Base-by-base conservation (phyloP, 2,888 invertebrate genomes). In the Copidosoma aretas region DNA sequence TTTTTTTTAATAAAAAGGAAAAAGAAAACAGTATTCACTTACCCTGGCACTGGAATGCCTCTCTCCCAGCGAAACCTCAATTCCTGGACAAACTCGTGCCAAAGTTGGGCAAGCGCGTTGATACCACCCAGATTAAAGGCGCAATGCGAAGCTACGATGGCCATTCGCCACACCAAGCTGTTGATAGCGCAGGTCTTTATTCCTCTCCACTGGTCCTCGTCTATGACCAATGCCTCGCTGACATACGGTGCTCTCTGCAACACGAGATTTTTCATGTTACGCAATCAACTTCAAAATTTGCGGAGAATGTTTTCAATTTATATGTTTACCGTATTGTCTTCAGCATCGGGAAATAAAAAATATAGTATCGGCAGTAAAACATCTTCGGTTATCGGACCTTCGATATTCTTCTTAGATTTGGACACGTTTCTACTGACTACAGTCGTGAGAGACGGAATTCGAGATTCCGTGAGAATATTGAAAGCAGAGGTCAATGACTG, bases 71-170 rank as follows among this genome's bases (percentile, higher is more conserved):
- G 87, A 79, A 92, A 93, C 72, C 97, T 89, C 81, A 98, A 88
- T 82, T 97, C 95, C 76, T 95, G 91, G 0, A 93, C 89, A 80
- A 98, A 93, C 81, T 97, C 96, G 77, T 94, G 93, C 98, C 98
- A 98, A 17, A 98, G 82, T 79, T 97, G 95, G 0, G 94, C 93
- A 64, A 96, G 87, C 60, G 92, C 91, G 58, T 84, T 84, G 0
- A 90, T 86, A 8, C 94, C 90, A 1, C 94, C 94, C 22, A 93
- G 89, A 51, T 90, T 91, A 73, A 91, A 89, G 62, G 91, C 86
- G 57, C 92, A 88, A 68, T 92, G 91, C 22, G 91, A 91, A 73
- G 92, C 87, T 39, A 92, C 87, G 32, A 93, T 87, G 0, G 93
- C 90, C 32, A 97, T 83, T 53, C 95, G 88, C 90, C 93, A 93